Evolutionary conservation across 2,888 invertebrate species (phyloP).

Genomic region (Scaptodrosophila latifasciaeformis): DNA sequence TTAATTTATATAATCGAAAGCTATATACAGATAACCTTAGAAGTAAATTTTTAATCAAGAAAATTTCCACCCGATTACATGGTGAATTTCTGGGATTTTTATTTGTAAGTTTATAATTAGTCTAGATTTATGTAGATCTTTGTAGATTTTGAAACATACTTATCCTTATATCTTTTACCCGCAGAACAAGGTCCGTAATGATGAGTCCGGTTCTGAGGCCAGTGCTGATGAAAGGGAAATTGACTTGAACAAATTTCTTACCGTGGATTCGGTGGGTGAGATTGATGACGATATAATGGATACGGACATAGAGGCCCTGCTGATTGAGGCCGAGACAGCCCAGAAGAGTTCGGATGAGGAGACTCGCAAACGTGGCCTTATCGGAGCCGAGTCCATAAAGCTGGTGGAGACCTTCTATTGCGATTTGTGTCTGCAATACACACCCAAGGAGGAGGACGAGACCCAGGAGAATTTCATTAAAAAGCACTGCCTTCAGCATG

Average conservation of each 20-base stretch:
- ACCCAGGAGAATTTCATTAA: constrained; percentile 80
- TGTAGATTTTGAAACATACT: no score
- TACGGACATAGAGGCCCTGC: constrained; percentile 76
- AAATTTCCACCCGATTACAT: no score
- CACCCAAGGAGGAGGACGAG: constrained; percentile 78
- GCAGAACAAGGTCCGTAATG: constrained; percentile 78
- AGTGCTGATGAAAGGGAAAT: constrained; percentile 84
- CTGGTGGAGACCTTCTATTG: constrained; percentile 87
- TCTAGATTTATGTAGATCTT: no score
- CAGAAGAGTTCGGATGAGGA: constrained; percentile 78
- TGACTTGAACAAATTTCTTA: constrained; percentile 89
- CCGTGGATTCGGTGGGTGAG: constrained; percentile 91
- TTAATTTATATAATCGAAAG: no score
- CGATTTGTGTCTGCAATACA: constrained; percentile 85
- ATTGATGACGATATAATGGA: constrained; percentile 78
- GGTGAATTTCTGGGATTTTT: no score
- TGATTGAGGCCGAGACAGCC: constrained; percentile 77
- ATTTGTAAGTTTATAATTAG: no score
- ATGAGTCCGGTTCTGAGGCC: constrained; percentile 78
- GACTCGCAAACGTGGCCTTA: constrained; percentile 81
- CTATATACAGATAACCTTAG: no score
- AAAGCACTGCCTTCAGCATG: constrained; percentile 84
- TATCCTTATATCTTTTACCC: constrained; percentile 12
- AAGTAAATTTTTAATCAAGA: no score
- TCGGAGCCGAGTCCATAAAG: constrained; percentile 86